These are phyloP conservation scores for Nesoenas mayeri DNA, from an alignment of 2,113 vertebrate species.

Conservation along the genomic window DNA sequence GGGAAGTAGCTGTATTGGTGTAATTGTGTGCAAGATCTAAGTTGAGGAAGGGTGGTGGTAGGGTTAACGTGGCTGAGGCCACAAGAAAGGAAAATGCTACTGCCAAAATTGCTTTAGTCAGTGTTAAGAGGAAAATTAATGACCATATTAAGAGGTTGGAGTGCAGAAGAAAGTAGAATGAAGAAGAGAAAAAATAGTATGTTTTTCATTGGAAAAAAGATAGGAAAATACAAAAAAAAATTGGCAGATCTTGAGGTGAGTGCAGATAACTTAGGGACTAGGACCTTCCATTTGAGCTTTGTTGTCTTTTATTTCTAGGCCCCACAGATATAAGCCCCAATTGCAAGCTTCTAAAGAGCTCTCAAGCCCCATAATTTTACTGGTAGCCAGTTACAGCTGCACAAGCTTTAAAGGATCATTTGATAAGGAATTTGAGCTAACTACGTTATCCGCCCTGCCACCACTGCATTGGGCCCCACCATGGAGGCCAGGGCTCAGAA, in stretches of 20 bases:
- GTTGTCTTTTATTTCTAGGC: neutral
- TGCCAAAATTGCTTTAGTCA: neutral
- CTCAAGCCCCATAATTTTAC: neutral
- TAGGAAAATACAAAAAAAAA: neutral
- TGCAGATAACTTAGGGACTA: neutral
- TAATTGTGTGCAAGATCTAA: neutral
- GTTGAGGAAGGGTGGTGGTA: conserved; percentile 16
- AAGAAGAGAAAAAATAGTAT: neutral
- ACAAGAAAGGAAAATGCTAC: conserved; percentile 24
- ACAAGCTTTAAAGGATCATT: neutral
- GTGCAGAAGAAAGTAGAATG: neutral
- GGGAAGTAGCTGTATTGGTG: neutral
- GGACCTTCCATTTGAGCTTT: neutral
- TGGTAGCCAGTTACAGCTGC: neutral
- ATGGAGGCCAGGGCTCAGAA: neutral
- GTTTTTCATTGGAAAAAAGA: conserved; percentile 13
- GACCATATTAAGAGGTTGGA: neutral
- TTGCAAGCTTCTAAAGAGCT: neutral
- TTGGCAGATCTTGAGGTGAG: neutral
- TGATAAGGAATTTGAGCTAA: neutral
- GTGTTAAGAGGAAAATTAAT: conserved; percentile 1
- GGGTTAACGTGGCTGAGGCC: neutral
- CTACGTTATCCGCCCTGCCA: neutral
- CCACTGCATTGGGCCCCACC: neutral
- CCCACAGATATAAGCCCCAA: neutral